Conservation (phyloP, 2,888 invertebrate species). For the Leptinotarsa peninsularis region DNA sequence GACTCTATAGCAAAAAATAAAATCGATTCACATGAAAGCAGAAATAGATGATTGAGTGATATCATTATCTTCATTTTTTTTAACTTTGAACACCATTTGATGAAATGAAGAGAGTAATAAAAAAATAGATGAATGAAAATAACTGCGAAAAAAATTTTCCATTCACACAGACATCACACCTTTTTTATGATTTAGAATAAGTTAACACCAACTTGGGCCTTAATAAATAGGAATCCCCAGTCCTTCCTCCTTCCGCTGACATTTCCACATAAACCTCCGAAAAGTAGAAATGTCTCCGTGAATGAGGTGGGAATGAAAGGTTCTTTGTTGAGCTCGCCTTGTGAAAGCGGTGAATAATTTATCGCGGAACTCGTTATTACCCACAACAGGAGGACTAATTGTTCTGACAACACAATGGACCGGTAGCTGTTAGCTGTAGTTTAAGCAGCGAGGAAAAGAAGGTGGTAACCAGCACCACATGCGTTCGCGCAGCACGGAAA, state of each 20-base stretch:
- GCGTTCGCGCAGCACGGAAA: not conserved
- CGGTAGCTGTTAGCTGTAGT: slow-evolving; percentile 29
- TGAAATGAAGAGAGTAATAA: too few relatives aligned
- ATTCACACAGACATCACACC: too few relatives aligned
- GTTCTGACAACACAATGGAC: slow-evolving; percentile 33
- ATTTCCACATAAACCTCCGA: slow-evolving; percentile 3
- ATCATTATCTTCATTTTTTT: too few relatives aligned
- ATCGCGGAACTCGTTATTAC: slow-evolving; percentile 29
- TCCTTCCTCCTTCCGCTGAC: not conserved
- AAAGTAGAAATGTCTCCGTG: slow-evolving; percentile 4
- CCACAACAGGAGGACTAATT: slow-evolving; percentile 32
- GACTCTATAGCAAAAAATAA: too few relatives aligned
- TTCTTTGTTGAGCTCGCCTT: slow-evolving; percentile 24
- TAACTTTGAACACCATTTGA: too few relatives aligned
- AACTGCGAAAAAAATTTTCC: too few relatives aligned
- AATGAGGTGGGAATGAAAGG: slow-evolving; percentile 18
- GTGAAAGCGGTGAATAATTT: slow-evolving; percentile 26
- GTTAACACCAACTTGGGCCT: too few relatives aligned
- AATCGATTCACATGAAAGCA: too few relatives aligned
- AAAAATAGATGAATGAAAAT: too few relatives aligned
- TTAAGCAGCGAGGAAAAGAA: slow-evolving; percentile 16
- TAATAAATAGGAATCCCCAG: not conserved
- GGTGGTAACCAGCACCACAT: slow-evolving; percentile 18
- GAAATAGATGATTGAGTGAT: too few relatives aligned
- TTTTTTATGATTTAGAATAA: too few relatives aligned